Conservation (phyloP, 2,797 vertebrate species). For the Danio jaintianensis region DNA sequence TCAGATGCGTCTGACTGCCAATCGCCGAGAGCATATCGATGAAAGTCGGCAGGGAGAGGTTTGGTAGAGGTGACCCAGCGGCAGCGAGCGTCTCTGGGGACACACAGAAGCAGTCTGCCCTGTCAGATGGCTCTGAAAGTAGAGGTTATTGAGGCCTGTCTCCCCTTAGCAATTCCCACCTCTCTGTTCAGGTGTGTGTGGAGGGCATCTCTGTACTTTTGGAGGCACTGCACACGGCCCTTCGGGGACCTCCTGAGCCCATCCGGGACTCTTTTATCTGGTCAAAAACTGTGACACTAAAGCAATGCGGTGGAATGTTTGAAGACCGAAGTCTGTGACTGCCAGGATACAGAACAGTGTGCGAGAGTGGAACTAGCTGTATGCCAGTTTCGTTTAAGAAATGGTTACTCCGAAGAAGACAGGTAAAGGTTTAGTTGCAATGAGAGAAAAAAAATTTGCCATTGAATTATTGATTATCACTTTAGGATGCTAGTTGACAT, state of each 20-base stretch:
- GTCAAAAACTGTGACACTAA: constrained; percentile 22
- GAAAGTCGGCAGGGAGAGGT: constrained; percentile 50
- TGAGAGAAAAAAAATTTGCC: neutral
- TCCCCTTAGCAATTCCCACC: constrained; percentile 23
- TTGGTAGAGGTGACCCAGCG: constrained; percentile 57
- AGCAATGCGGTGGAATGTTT: constrained; percentile 22
- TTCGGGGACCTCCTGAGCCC: constrained; percentile 16
- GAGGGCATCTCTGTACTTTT: constrained; percentile 9
- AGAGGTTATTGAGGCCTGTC: constrained; percentile 51
- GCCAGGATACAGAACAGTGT: neutral
- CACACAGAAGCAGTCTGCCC: constrained; percentile 18
- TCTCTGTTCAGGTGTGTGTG: constrained; percentile 7
- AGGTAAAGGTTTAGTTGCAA: neutral
- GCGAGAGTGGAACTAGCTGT: neutral
- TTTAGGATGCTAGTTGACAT: neutral
- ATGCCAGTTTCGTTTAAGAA: neutral
- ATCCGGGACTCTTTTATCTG: constrained; percentile 19
- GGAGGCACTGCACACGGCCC: constrained; percentile 4
- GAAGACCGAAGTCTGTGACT: neutral
- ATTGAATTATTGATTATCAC: neutral
- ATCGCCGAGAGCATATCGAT: constrained; percentile 61
- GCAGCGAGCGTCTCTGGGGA: constrained; percentile 54
- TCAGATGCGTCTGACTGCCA: constrained; percentile 62
- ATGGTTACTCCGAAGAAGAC: neutral
- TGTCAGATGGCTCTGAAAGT: constrained; percentile 38